Evolutionary conservation across 1,140 invertebrate genomes (phyloP), one percentile per base, ranked within the genome.

Genomic region (Melitaea cinxia): DNA sequence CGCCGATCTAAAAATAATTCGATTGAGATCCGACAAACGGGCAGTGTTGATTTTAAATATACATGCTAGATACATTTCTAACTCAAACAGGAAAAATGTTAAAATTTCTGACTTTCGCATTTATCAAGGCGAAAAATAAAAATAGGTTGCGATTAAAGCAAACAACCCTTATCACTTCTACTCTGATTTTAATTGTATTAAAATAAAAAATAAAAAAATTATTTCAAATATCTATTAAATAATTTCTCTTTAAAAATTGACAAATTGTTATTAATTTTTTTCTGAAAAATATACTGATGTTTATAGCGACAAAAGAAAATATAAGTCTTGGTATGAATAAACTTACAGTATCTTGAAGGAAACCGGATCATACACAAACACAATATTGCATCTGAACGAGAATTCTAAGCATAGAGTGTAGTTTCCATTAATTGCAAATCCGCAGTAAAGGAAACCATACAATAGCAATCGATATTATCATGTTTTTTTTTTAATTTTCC

Each of bases 1-100:
- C 56, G 59, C 35, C 14, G 52, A 49, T 42, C 72, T 77, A 72
- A 72, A 75, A 72, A 77, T 75, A 75, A 61, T 68, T 63, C 37
- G 56, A 70, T 68, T 60, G 58, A 68, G 52, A 72, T 57, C 50
- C 47, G 54, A 50, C 54, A 37, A 19, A 55, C 53, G 24, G 21
- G 52, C 35, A 47, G 60, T 63, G 39, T 30, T 23, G 35, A 39
- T 56, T 24, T 56, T 47, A 12, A 6, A 52, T 23, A 30, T 12
- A 28, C 24, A 19, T 28, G 28, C 49, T 30, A 9, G n/a, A n/a
- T 23, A 19, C 19, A 45, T 19, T 6, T 19, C 17, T 19, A 45
- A 5, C 15, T 19, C 6, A 9, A 45, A 35, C 4, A 35, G 1
- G 6, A 10, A 10, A n/a, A 35, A n/a, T 7, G 33, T 35, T 10